These are phyloP conservation scores for Caenorhabditis inopinata DNA, from an alignment of 1,140 invertebrate species.

Conservation along the genomic window DNA sequence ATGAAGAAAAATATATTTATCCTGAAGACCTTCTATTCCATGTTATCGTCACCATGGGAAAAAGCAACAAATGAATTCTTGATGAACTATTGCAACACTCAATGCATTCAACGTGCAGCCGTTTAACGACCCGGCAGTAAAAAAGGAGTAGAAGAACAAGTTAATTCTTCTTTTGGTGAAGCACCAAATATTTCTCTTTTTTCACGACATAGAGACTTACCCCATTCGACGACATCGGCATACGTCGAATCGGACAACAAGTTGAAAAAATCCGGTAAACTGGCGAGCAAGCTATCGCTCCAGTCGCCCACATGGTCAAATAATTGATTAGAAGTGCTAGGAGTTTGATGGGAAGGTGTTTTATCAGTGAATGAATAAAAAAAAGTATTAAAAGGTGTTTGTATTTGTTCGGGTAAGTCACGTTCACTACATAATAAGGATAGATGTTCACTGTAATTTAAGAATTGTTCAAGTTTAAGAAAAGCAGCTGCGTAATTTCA, in stretches of 20 bases:
- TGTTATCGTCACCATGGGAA: neutral
- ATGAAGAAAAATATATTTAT: too few relatives aligned
- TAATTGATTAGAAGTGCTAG: neutral
- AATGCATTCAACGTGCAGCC: neutral
- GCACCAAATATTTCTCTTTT: constrained; percentile 19
- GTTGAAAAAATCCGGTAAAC: constrained; percentile 38
- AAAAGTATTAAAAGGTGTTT: neutral
- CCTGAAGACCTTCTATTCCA: neutral
- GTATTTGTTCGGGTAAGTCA: too few relatives aligned
- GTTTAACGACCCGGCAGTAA: constrained; percentile 30
- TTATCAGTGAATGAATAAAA: neutral
- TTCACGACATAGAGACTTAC: neutral
- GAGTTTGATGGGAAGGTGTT: neutral
- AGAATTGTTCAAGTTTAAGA: neutral
- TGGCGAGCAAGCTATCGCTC: constrained; percentile 39
- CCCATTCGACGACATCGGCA: neutral
- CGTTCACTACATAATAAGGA: constrained; percentile 1
- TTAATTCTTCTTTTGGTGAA: constrained; percentile 20
- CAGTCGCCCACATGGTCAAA: constrained; percentile 39
- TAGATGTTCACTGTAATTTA: neutral
- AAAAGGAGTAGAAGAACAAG: constrained; percentile 16
- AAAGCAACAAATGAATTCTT: constrained; percentile 28
- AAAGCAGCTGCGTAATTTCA: neutral
- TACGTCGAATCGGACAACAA: constrained; percentile 35
- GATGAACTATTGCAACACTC: constrained; percentile 28